Evolutionary conservation across 2,888 invertebrate genomes (phyloP), one percentile per base, ranked within the genome.

Genomic region (Polydrusus cervinus): DNA sequence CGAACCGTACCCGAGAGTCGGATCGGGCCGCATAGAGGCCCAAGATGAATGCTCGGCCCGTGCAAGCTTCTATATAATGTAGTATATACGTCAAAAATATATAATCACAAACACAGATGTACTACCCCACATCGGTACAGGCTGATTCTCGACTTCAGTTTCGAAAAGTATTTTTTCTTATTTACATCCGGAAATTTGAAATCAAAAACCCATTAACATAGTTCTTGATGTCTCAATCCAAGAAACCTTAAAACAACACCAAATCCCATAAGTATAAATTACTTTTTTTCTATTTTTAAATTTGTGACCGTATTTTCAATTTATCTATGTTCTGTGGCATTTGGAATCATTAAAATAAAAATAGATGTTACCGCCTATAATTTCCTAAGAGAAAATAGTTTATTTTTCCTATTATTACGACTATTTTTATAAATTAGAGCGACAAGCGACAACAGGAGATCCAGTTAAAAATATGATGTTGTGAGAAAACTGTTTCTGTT

Each of bases 261-360:
- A 25, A 53, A 53, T 13, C 13, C 30, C 8, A 38, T 34, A 57
- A 38, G 9, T 25, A 57, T 38, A 57, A 57, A 57, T 57, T 57
- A 16, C n/a, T 34, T 16, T 51, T 25, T 38, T 25, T 53, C 53
- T 57, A 57, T 57, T 57, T 57, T 57, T 57, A 57, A 14, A 11
- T 10, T 8, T 10, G 34, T 57, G 57, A 57, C 57, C 57, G 57
- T 34, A 57, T 62, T 64, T 64, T 64, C 49, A 1, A 64, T 64
- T 64, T 64, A 64, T 64, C 64, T 49, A 30, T 47, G 64, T 45
- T 47, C 9, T 11, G 14, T 18, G 13, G n/a, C 20, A 11, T 30
- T 16, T 47, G 14, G 7, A 5, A 9, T 30, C 64, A 49, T 64
- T 64, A 64, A 49, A 64, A 30, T 47, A 45, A 64, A 64, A 64